Evolutionary conservation across 2,888 invertebrate species (phyloP).

Genomic region (Nomada fucata): DNA sequence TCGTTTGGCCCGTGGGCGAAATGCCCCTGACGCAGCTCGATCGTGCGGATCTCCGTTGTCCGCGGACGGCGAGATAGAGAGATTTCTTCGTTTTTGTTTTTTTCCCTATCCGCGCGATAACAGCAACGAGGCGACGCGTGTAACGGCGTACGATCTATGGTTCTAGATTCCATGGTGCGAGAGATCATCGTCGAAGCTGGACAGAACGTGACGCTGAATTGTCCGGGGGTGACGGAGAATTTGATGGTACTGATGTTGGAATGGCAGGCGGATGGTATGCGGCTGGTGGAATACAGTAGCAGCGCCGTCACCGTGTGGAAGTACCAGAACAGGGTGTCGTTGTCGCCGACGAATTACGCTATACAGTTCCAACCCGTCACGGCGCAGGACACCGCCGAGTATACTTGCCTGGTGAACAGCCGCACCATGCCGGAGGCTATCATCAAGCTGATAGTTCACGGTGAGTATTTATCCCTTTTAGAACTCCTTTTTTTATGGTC

Average conservation of each 20-base stretch:
- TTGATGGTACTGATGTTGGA: slow-evolving; percentile 88
- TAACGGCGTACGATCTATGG: slow-evolving; percentile 49
- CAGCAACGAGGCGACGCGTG: slow-evolving; percentile 46
- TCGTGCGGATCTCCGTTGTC: slow-evolving; percentile 38
- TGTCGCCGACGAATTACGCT: slow-evolving; percentile 87
- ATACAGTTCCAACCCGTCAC: slow-evolving; percentile 87
- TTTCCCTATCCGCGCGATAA: slow-evolving; percentile 63
- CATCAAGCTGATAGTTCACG: slow-evolving; percentile 88
- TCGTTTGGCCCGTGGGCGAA: slow-evolving; percentile 43
- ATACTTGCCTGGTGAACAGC: slow-evolving; percentile 89
- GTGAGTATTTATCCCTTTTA: slow-evolving; percentile 83
- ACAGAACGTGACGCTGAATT: slow-evolving; percentile 88
- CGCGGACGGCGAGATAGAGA: slow-evolving; percentile 4
- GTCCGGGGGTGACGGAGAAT: slow-evolving; percentile 89
- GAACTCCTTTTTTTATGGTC: neutral
- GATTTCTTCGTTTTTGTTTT: too few species aligned
- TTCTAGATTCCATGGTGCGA: slow-evolving; percentile 87
- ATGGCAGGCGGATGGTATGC: slow-evolving; percentile 86
- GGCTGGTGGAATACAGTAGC: slow-evolving; percentile 85
- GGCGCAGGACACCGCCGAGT: slow-evolving; percentile 88
- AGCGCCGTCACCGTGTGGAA: slow-evolving; percentile 85
- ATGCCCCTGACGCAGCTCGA: slow-evolving; percentile 60
- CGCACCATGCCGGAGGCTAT: slow-evolving; percentile 88
- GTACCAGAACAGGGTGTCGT: slow-evolving; percentile 86
- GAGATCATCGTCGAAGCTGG: slow-evolving; percentile 88